phyloP scores from a whole-genome alignment of 2,797 vertebrate genomes.

The Mormyrops boulengeri region DNA sequence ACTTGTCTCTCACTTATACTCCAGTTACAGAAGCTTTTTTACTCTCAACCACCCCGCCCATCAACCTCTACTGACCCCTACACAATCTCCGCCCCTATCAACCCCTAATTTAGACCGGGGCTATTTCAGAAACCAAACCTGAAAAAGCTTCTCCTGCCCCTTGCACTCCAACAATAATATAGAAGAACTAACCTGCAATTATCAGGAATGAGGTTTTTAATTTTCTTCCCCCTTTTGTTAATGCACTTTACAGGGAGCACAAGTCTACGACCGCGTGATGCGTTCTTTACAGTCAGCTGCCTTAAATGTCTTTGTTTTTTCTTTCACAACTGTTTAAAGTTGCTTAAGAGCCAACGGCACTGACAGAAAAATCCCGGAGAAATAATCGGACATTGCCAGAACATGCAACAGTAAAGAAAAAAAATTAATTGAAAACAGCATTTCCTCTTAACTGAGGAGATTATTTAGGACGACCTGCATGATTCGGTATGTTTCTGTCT shows the following conservation, averaged over 20 bases:
- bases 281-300: neutral
- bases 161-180: neutral
- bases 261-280: neutral
- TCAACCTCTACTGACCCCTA: neutral
- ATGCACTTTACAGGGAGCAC: conserved; percentile 6
- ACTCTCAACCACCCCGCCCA: neutral
- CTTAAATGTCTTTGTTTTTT: neutral
- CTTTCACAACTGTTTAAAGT: neutral
- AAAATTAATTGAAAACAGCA: neutral
- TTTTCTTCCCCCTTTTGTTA: neutral
- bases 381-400: neutral
- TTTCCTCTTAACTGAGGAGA: neutral
- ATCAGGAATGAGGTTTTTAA: conserved; percentile 10
- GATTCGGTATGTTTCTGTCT: neutral
- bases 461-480: neutral
- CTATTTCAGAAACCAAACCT: conserved; percentile 4
- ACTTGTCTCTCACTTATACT: conserved; percentile 31
- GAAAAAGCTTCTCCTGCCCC: neutral
- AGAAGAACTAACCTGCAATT: conserved; percentile 16
- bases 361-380: neutral
- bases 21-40: conserved; percentile 19
- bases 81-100: conserved; percentile 3
- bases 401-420: neutral
- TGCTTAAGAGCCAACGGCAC: neutral
- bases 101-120: conserved; percentile 16